Evolutionary conservation across 2,888 invertebrate genomes (phyloP).

Genomic region (Eucera pruinosa): DNA sequence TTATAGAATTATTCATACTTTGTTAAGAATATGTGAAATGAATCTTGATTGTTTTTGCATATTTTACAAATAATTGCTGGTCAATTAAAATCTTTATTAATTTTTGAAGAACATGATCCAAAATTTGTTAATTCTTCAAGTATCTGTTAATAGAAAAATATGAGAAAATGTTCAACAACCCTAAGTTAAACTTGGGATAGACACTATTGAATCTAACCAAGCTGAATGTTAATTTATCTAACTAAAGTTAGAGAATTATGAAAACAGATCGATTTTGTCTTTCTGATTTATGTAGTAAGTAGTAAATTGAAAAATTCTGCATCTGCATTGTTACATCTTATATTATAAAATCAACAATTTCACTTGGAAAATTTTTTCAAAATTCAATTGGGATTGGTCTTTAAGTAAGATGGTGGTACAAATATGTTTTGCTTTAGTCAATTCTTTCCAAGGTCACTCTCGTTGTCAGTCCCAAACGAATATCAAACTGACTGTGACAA

Average conservation of each 20-base stretch:
- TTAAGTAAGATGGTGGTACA: neutral
- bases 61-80: neutral
- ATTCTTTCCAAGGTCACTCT: neutral
- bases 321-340: neutral
- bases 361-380: neutral
- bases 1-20: neutral
- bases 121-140: neutral
- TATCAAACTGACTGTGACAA: neutral
- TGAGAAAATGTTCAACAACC: neutral
- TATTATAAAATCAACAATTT: neutral
- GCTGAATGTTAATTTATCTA: neutral
- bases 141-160: neutral
- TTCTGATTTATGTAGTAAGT: neutral
- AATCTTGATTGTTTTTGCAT: neutral
- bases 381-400: neutral
- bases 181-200: too few relatives aligned
- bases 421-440: too few relatives aligned
- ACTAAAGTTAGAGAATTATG: neutral
- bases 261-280: neutral
- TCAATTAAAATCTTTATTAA: neutral
- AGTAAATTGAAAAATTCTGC: neutral
- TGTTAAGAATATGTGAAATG: neutral
- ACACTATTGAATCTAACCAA: neutral
- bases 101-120: neutral
- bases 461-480: neutral